Evolutionary conservation across 1,140 invertebrate genomes (phyloP), one percentile per base, ranked within the genome.

Genomic region (Drosophila lacteicornis): DNA sequence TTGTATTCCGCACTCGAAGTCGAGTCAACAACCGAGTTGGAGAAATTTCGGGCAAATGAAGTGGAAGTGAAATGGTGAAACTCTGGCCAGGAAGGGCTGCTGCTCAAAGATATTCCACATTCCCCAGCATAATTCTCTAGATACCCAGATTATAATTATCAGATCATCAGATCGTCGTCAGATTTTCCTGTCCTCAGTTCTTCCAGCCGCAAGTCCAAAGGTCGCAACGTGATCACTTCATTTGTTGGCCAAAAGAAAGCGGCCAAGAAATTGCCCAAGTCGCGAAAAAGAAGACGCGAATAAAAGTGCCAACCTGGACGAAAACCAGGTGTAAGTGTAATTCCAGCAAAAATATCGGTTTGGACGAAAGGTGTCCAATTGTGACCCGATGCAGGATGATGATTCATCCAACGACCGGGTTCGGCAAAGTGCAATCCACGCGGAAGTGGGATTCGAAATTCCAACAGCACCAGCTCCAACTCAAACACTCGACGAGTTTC

Each of bases 31-130:
- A 67, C 62, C 42, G 45, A 75, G 73, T 40, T 73, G 82, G 81
- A 80, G 81, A 83, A 83, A 85, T 84, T 81, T 55, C 13, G 73
- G 67, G 70, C 73, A 80, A 85, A 78, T 85, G 62, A 46, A 17
- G 49, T 47, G 62, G 61, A 80, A 84, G 68, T 57, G 67, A 70
- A 70, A 67, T 67, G 58, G 80, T 57, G 76, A 82, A 82, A 83
- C 74, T 75, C 47, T 30, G 38, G 47, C 46, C 49, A 69, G 49
- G 56, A n/a, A 62, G 47, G 50, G 15, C 58, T 46, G n/a, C 12
- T 49, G 8, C 19, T 8, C 55, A 33, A 33, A 50, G 27, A 61
- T 30, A 43, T 17, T 11, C 8, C 33, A 50, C 53, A 75, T 75
- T 75, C 61, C 45, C 27, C 25, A 4, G 13, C 33, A 40, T 66